phyloP scores from a whole-genome alignment of 2,888 invertebrate species.

The Agrenia bidenticulata region DNA sequence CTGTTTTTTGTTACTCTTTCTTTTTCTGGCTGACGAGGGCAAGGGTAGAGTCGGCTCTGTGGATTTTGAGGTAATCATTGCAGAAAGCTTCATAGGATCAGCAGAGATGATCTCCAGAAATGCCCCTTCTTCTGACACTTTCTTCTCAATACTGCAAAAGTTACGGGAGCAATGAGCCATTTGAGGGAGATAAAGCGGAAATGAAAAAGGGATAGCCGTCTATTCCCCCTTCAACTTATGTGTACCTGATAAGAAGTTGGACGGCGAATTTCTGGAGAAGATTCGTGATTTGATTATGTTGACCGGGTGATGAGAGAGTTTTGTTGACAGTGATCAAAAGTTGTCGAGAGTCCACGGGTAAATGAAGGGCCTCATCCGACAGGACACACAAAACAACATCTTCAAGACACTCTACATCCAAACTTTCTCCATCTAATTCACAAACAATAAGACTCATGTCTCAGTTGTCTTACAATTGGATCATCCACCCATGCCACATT shows the following conservation, averaged over 20 bases:
- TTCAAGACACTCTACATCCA: constrained; percentile 61
- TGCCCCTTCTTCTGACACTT: constrained; percentile 56
- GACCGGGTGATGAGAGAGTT: constrained; percentile 60
- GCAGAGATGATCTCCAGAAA: constrained; percentile 61
- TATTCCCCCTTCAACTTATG: background rate
- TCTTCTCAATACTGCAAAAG: constrained; percentile 58
- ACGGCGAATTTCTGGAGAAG: constrained; percentile 74
- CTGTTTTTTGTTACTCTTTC: constrained; percentile 7
- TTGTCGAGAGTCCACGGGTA: constrained; percentile 71
- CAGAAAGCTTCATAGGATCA: constrained; percentile 63
- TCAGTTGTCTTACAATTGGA: too few relatives aligned
- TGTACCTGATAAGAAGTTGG: constrained; percentile 68
- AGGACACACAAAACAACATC: constrained; percentile 67
- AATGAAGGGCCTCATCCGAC: constrained; percentile 68
- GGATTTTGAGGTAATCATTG: constrained; percentile 48
- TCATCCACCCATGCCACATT: too few relatives aligned
- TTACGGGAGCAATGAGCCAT: background rate
- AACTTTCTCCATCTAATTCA: constrained; percentile 24
- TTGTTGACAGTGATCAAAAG: constrained; percentile 63
- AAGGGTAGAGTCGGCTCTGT: too few relatives aligned
- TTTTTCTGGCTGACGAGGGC: background rate
- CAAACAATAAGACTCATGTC: background rate
- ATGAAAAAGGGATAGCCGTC: background rate
- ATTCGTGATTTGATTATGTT: constrained; percentile 68
- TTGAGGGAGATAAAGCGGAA: background rate